Conservation (phyloP, 1,140 invertebrate species). For the Heliconius hewitsoni region DNA sequence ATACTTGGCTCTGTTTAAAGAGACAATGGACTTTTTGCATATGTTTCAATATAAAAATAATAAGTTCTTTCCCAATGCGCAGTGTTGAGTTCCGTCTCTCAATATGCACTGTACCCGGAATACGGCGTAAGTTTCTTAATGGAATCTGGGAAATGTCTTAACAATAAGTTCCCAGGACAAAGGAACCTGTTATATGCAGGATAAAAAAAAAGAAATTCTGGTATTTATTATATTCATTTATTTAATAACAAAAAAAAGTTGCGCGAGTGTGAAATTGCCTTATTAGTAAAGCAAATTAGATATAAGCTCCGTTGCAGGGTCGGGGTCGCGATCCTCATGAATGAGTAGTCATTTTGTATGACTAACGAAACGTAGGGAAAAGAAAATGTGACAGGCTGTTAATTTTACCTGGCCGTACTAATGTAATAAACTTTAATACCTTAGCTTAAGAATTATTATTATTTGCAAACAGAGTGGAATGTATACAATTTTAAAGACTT, state of each 20-base stretch:
- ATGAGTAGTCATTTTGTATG: constrained; percentile 33
- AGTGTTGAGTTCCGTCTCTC: too few species aligned
- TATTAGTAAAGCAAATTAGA: constrained; percentile 27
- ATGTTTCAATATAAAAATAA: too few species aligned
- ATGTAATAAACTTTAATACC: constrained; percentile 12
- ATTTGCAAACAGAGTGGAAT: background rate
- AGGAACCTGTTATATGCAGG: too few species aligned
- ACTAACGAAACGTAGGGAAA: constrained; percentile 19
- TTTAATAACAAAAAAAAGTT: background rate
- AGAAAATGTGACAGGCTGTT: constrained; percentile 21
- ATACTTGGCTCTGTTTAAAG: too few species aligned
- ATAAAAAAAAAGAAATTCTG: too few species aligned
- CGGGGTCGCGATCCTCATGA: constrained; percentile 44
- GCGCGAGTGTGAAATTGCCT: background rate
- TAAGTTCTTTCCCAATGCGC: too few species aligned
- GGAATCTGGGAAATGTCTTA: too few species aligned
- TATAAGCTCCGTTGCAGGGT: constrained; percentile 26
- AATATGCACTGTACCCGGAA: too few species aligned
- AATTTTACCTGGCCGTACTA: background rate
- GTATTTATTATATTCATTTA: too few species aligned
- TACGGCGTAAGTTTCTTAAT: too few species aligned
- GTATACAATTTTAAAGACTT: background rate
- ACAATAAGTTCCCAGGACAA: too few species aligned
- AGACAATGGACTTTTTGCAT: too few species aligned
- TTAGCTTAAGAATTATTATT: background rate